Base-by-base conservation (phyloP, 64 coral and sea anemone species). In the Montipora foliosa region DNA sequence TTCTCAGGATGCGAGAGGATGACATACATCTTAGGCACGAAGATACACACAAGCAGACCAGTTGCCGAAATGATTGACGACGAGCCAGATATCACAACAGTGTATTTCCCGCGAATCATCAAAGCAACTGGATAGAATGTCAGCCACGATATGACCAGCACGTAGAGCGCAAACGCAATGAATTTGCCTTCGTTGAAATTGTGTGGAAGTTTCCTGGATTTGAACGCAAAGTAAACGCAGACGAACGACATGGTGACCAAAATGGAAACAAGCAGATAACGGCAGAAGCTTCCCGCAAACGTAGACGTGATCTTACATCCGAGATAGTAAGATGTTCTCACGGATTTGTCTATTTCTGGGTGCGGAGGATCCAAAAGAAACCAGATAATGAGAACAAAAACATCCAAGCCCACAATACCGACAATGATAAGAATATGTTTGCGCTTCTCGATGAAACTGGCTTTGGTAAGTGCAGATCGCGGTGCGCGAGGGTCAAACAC, bases 131-230 rank as follows among this genome's bases (percentile, higher is more conserved):
- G 95, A 49, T 94, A 94, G 58, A 94, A 96, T 13, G 88, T 94
- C 21, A 94, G 11, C 88, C 88, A 94, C 5, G 92, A 89, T 1
- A 96, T 94, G 3, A 90, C 67, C 5, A 87, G 44, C 4, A 94
- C 74, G 53, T 94, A 94, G 47, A 96, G 85, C 3, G 95, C 71
- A 6, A 96, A 96, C 0, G 95, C 81, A 25, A 96, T 96, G 77
- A 94, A 96, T 79, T 96, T 96, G 3, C 87, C 95, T 47, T 96
- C 95, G 24, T 96, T 96, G 50, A 94, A 96, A 67, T 96, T 96
- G 24, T 96, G 84, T 1, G 95, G 95, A 2, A 96, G 45, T 48
- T 93, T 93, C 12, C 95, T 87, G 55, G 95, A 75, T 14, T 94
- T 94, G 20, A 93, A 96, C 22, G 22, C 22, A 22, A 22, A 22